Evolutionary conservation across 2,113 vertebrate genomes (phyloP).

Genomic region (Nerophis ophidion): DNA sequence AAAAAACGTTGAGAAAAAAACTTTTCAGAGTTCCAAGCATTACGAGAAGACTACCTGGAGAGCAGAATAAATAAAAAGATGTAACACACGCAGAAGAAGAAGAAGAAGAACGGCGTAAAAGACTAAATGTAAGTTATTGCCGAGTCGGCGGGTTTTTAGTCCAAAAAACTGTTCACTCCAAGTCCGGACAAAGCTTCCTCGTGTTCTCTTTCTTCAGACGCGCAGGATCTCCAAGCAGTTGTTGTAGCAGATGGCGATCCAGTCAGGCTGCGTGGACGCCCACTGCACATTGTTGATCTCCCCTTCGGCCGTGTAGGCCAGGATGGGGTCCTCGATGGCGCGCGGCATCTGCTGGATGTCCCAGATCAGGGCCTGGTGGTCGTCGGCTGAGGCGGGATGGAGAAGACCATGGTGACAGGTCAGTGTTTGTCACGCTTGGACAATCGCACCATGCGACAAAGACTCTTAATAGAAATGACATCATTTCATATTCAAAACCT

Average conservation of each 20-base stretch:
- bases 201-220: slow-evolving; percentile 72
- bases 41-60: slow-evolving; percentile 23
- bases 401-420: not conserved
- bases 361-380: slow-evolving; percentile 99
- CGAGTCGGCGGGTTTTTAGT: slow-evolving; percentile 24
- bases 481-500: no score
- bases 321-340: slow-evolving; percentile 96
- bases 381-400: slow-evolving; percentile 77
- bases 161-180: slow-evolving; percentile 30
- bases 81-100: slow-evolving; percentile 32
- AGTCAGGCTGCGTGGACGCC: slow-evolving; percentile 98
- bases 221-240: slow-evolving; percentile 98
- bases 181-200: slow-evolving; percentile 3
- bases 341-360: slow-evolving; percentile 99
- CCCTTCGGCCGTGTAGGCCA: slow-evolving; percentile 96
- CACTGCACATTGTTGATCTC: slow-evolving; percentile 99
- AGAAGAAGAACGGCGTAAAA: slow-evolving; percentile 31
- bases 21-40: slow-evolving; percentile 1
- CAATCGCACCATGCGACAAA: no score
- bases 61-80: slow-evolving; percentile 64
- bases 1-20: slow-evolving; percentile 36
- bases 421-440: not conserved
- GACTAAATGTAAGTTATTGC: slow-evolving; percentile 48
- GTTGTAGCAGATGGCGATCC: slow-evolving; percentile 99
- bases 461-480: no score